These are phyloP conservation scores for Donacobius atricapilla DNA, from an alignment of 2,113 vertebrate genomes.

Conservation along the genomic window DNA sequence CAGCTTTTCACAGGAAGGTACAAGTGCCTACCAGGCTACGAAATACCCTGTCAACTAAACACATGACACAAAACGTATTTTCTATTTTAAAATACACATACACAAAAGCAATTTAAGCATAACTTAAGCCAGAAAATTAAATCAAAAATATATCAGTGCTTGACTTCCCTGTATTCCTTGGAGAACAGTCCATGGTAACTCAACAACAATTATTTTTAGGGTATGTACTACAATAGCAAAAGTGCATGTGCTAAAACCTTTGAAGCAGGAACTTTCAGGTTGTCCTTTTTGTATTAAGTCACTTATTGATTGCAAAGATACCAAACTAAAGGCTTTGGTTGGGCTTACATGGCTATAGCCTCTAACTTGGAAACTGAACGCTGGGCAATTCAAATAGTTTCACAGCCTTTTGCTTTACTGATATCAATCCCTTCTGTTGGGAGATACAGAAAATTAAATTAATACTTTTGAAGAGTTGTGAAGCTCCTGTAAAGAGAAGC, in stretches of 20 bases:
- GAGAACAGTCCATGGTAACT: background rate
- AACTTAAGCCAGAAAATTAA: background rate
- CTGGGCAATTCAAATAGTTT: background rate
- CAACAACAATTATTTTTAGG: background rate
- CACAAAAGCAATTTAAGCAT: background rate
- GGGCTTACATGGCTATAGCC: background rate
- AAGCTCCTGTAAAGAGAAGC: background rate
- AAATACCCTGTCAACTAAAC: background rate
- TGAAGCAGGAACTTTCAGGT: background rate
- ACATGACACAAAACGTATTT: background rate
- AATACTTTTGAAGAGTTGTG: background rate
- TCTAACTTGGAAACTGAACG: background rate
- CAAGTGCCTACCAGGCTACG: background rate
- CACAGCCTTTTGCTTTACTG: background rate
- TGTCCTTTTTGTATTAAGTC: background rate
- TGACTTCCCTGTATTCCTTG: background rate
- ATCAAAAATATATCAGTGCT: background rate
- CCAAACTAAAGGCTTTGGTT: background rate
- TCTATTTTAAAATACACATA: background rate
- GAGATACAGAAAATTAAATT: background rate
- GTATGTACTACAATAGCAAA: background rate
- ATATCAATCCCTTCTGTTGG: background rate
- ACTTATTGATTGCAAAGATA: background rate
- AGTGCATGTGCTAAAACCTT: background rate
- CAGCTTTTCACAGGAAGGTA: background rate